These are phyloP conservation scores for human DNA, from an alignment of 2,113 vertebrate species.

Conservation along the genomic window DNA sequence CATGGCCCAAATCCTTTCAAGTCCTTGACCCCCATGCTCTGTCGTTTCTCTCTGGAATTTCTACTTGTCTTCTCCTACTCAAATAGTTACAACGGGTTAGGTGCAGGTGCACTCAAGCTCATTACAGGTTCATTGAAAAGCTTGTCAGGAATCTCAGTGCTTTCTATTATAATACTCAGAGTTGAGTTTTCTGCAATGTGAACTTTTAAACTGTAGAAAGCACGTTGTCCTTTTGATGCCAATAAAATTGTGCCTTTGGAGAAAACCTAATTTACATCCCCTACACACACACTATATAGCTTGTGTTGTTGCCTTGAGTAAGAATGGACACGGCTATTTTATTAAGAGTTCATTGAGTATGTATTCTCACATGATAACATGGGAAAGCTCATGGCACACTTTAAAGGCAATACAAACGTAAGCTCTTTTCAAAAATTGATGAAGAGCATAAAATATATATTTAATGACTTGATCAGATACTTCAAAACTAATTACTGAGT, in stretches of 20 bases:
- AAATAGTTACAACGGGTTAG: background rate
- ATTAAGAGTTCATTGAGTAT: background rate
- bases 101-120: background rate
- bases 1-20: background rate
- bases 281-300: background rate
- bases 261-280: background rate
- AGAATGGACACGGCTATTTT: background rate
- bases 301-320: background rate
- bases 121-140: background rate
- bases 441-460: conserved; percentile 1
- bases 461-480: conserved; percentile 2
- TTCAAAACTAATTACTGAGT: conserved; percentile 34
- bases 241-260: conserved; percentile 4
- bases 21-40: background rate
- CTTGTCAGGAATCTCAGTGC: background rate
- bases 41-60: background rate
- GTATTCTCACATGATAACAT: background rate
- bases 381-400: background rate
- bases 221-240: background rate
- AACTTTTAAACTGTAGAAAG: conserved; percentile 40
- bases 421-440: background rate
- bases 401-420: background rate
- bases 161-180: conserved; percentile 20
- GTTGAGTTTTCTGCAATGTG: background rate
- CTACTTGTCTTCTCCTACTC: conserved; percentile 25